Base-by-base conservation (phyloP, 2,797 vertebrate genomes). In the Sebastes aleutianus region DNA sequence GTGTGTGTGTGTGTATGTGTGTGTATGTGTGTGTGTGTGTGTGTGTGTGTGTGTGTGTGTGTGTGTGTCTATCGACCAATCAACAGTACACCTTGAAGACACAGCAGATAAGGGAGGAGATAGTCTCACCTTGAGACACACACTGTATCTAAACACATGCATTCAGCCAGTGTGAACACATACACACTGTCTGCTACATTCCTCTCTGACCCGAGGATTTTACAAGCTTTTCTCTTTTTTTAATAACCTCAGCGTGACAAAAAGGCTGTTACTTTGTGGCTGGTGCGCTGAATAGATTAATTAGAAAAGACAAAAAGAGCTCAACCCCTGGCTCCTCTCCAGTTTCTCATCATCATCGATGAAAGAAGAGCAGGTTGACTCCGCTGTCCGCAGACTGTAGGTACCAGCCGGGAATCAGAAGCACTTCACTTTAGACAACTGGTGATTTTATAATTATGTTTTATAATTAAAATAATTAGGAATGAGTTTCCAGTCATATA, bases 81-180 rank as follows among this genome's bases (percentile, higher is more conserved):
- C 88, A 87, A 71, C 79, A 87, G 87, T 80, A 59, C 90, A 90
- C 90, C 91, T 94, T 91, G 89, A 93, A 94, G 93, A 92, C 90
- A 80, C 80, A 84, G 83, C 88, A 87, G 91, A 94, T 94, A 88
- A 94, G 90, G 75, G 67, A 79, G 81, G 79, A 88, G 91, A 92
- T 89, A 70, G 79, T 58, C 87, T 94, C 91, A 91, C 92, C 93
- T 94, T 94, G 90, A 92, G 90, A 89, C 78, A 68, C 88, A 64
- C 85, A 85, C 59, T 77, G 88, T 85, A 88, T 83, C 73, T 71
- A 70, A 90, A 14, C 11, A 4, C 18, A 20, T 59, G 62, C 67
- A 32, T 59, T 59, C 26, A 74, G 39, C 53, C 27, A 57, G 70
- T 27, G 32, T 65, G 20, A n/a, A 53, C 71, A 68, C 67, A 63